Evolutionary conservation across 2,888 invertebrate genomes (phyloP).

Genomic region (Protodeltote pygarga): DNA sequence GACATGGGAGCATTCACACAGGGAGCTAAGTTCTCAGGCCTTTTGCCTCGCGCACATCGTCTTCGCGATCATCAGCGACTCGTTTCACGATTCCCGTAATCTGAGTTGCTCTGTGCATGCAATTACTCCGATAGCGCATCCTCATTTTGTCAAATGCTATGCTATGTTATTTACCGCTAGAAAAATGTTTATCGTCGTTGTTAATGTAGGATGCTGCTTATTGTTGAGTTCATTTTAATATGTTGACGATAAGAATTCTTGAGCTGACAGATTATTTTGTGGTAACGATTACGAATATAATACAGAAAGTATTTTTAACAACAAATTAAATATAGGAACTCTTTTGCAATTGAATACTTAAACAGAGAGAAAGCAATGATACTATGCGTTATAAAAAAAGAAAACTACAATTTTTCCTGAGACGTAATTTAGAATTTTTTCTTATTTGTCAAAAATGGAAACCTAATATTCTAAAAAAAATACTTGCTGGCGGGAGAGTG

Average conservation of each 20-base stretch:
- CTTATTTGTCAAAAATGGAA: too few relatives aligned
- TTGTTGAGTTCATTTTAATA: slow-evolving; percentile 14
- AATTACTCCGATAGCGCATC: slow-evolving; percentile 66
- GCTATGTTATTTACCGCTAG: slow-evolving; percentile 22
- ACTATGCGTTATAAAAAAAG: too few relatives aligned
- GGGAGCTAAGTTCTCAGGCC: slow-evolving; percentile 72
- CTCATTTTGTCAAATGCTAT: slow-evolving; percentile 37
- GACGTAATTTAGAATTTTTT: too few relatives aligned
- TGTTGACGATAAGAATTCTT: slow-evolving; percentile 8
- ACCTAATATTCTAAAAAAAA: too few relatives aligned
- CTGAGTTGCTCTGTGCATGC: slow-evolving; percentile 61
- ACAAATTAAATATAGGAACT: too few relatives aligned
- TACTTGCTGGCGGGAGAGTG: slow-evolving; percentile 14
- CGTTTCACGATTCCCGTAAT: slow-evolving; percentile 70
- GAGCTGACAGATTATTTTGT: too few relatives aligned
- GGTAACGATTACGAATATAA: too few relatives aligned
- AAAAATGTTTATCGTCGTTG: slow-evolving; percentile 5
- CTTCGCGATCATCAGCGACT: slow-evolving; percentile 63
- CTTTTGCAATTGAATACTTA: too few relatives aligned
- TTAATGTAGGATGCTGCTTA: slow-evolving; percentile 10
- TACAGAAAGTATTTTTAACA: too few relatives aligned
- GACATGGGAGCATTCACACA: slow-evolving; percentile 76
- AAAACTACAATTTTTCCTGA: too few relatives aligned
- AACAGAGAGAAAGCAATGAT: too few relatives aligned
- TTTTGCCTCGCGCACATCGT: slow-evolving; percentile 52